phyloP scores from a whole-genome alignment of 2,888 invertebrate genomes.

The Nephrotoma appendiculata region DNA sequence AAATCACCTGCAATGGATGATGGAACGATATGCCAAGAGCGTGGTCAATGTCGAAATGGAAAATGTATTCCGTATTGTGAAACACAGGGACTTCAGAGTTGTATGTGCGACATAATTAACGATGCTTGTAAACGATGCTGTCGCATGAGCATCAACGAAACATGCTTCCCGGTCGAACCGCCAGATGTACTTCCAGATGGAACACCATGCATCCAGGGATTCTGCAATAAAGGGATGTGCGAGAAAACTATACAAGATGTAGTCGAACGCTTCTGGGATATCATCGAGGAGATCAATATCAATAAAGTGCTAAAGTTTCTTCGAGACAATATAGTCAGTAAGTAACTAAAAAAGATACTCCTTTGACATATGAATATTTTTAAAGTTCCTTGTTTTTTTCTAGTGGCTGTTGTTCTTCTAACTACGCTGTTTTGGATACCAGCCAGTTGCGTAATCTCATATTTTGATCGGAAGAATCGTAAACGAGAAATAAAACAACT shows the following conservation, averaged over 20 bases:
- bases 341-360: slow-evolving; percentile 15
- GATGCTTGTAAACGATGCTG: slow-evolving; percentile 90
- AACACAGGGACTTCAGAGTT: slow-evolving; percentile 81
- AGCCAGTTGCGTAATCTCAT: slow-evolving; percentile 74
- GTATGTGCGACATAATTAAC: slow-evolving; percentile 89
- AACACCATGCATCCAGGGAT: slow-evolving; percentile 91
- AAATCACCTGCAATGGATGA: slow-evolving; percentile 76
- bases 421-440: slow-evolving; percentile 94
- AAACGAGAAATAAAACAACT: slow-evolving; percentile 54
- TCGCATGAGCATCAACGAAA: slow-evolving; percentile 77
- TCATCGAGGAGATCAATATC: slow-evolving; percentile 91
- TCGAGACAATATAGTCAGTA: slow-evolving; percentile 86
- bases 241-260: slow-evolving; percentile 91
- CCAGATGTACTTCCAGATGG: slow-evolving; percentile 83
- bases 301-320: slow-evolving; percentile 81
- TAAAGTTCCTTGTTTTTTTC: background rate
- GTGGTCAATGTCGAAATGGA: slow-evolving; percentile 81
- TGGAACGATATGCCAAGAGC: slow-evolving; percentile 74
- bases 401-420: slow-evolving; percentile 61
- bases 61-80: slow-evolving; percentile 91
- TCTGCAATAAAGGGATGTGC: slow-evolving; percentile 89
- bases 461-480: slow-evolving; percentile 63
- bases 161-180: slow-evolving; percentile 80
- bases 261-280: slow-evolving; percentile 93
- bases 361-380: background rate